Evolutionary conservation across 2,888 invertebrate species (phyloP).

Genomic region (Frankliniella intonsa): DNA sequence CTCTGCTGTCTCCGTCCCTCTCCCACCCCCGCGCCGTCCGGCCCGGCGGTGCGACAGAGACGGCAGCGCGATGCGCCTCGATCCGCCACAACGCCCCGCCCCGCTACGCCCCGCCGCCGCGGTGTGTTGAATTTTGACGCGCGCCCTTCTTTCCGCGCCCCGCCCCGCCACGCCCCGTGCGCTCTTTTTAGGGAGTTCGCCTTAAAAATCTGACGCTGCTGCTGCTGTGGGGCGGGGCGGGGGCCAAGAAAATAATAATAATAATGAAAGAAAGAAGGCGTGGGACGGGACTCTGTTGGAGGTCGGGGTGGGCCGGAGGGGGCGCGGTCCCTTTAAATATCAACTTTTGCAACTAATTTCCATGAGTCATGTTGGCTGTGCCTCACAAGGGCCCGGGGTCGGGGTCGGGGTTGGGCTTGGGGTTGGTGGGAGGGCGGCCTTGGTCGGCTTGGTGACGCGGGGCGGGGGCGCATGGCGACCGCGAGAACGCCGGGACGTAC

Average conservation of each 20-base stretch:
- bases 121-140: too few relatives aligned
- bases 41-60: too few relatives aligned
- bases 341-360: conserved; percentile 17
- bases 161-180: too few relatives aligned
- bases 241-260: not conserved
- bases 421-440: not conserved
- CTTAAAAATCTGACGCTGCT: not conserved
- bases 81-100: too few relatives aligned
- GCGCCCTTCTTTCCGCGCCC: too few relatives aligned
- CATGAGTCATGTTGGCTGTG: not conserved
- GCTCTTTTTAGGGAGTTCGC: not conserved
- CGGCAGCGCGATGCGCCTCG: too few relatives aligned
- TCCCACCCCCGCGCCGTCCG: too few relatives aligned
- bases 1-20: too few relatives aligned
- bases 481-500: too few relatives aligned
- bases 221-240: not conserved
- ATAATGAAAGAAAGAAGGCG: not conserved
- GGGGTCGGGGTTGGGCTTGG: not conserved
- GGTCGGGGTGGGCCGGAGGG: not conserved
- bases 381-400: not conserved
- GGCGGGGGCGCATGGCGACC: too few relatives aligned
- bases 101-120: too few relatives aligned
- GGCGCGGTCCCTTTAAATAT: not conserved
- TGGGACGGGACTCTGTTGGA: not conserved
- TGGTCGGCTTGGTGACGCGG: too few relatives aligned